Conservation (phyloP, 2,113 vertebrate species). For the Sylvia atricapilla region DNA sequence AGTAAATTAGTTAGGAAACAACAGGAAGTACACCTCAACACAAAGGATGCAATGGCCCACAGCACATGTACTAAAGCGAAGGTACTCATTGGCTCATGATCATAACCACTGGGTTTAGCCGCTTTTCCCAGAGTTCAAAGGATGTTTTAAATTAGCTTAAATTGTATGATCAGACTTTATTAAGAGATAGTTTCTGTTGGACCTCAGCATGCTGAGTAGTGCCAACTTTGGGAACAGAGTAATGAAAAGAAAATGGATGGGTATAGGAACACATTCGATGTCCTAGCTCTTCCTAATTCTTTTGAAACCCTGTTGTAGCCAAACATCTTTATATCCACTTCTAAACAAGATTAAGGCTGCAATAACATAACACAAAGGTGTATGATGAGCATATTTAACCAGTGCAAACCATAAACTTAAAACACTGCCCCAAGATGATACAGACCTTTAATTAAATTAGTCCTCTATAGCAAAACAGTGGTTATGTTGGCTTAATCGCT, state of each 20-base stretch:
- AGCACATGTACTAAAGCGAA: neutral
- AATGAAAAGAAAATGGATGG: neutral
- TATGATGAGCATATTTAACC: neutral
- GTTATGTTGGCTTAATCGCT: neutral
- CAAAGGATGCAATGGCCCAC: neutral
- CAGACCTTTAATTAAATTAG: neutral
- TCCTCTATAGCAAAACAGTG: neutral
- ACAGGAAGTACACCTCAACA: neutral
- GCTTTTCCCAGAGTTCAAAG: neutral
- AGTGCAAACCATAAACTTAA: neutral
- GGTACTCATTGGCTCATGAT: neutral
- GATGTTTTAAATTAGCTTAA: neutral
- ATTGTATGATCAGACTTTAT: neutral
- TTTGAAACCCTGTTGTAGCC: neutral
- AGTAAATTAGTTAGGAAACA: neutral
- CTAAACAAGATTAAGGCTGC: neutral
- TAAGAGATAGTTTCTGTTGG: neutral
- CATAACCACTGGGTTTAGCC: neutral
- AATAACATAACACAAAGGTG: neutral
- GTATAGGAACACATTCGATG: neutral
- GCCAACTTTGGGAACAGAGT: neutral
- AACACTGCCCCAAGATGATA: neutral
- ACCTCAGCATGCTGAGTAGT: neutral
- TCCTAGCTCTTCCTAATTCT: neutral
- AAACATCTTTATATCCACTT: neutral